A percentile compares a stretch with the other conserved stretches of the same genome.
These are phyloP conservation scores for Trichogramma dendrolimi DNA, from an alignment of 2,888 invertebrate genomes.

Conservation along the genomic window DNA sequence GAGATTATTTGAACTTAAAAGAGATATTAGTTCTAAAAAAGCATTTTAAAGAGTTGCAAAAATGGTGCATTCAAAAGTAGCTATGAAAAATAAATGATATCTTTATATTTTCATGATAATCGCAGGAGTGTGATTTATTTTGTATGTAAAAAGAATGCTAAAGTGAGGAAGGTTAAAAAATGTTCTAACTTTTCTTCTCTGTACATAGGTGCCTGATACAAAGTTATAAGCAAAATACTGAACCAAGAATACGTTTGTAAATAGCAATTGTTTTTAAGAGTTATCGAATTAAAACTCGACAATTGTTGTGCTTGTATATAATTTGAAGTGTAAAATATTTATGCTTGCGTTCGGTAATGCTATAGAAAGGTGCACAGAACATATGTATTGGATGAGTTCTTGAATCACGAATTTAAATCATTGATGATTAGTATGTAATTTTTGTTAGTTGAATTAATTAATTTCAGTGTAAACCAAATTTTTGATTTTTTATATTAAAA, in stretches of 20 bases:
- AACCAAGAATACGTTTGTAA: conserved; percentile 5
- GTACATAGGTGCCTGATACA: conserved; percentile 24
- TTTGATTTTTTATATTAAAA: conserved; percentile 3
- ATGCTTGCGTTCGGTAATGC: too few relatives aligned
- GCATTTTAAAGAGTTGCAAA: conserved; percentile 26
- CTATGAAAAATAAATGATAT: conserved; percentile 17
- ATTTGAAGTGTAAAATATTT: too few relatives aligned
- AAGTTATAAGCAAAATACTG: conserved; percentile 15
- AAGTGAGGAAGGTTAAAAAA: conserved; percentile 10
- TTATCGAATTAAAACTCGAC: too few relatives aligned
- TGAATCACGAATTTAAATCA: conserved; percentile 16
- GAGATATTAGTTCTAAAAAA: conserved; percentile 12
- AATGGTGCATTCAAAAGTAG: conserved; percentile 27
- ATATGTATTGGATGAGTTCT: conserved; percentile 1
- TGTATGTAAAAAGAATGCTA: conserved; percentile 22
- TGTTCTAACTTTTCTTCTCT: conserved; percentile 27
- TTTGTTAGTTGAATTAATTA: too few relatives aligned
- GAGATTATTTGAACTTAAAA: conserved; percentile 19
- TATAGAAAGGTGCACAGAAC: too few relatives aligned
- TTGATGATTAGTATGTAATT: too few relatives aligned
- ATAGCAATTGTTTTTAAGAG: too few relatives aligned
- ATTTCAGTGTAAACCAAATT: neutral
- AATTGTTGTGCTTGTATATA: too few relatives aligned
- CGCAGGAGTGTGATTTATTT: conserved; percentile 18
- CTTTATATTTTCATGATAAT: conserved; percentile 26